Evolutionary conservation across 2,888 invertebrate species (phyloP).

Genomic region (Kryphioiulus occultus): DNA sequence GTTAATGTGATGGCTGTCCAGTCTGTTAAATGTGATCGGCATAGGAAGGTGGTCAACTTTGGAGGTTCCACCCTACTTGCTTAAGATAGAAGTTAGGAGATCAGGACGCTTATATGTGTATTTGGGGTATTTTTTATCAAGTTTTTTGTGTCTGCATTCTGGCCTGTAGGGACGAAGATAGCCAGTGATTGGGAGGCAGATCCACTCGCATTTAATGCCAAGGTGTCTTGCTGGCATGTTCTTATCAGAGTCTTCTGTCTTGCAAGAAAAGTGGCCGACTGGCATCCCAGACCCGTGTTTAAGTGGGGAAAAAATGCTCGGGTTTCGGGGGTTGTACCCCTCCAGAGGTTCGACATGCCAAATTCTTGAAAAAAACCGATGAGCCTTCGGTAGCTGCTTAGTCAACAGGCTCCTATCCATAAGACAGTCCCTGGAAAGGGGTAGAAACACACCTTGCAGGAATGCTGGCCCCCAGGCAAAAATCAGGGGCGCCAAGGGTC

Average conservation of each 20-base stretch:
- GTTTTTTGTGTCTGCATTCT: background rate
- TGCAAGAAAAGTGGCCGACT: background rate
- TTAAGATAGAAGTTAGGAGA: too few species aligned
- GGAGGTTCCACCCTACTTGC: too few species aligned
- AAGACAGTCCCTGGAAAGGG: background rate
- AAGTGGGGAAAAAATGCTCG: background rate
- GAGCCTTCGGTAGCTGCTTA: background rate
- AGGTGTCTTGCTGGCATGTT: background rate
- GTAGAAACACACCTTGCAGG: conserved; percentile 8
- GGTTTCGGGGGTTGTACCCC: background rate
- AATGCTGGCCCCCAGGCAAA: background rate
- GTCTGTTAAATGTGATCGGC: too few species aligned
- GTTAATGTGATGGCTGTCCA: too few species aligned
- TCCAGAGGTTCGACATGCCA: background rate
- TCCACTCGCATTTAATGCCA: background rate
- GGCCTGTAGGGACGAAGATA: background rate
- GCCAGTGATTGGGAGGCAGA: background rate
- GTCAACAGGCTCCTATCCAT: background rate
- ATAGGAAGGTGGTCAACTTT: too few species aligned
- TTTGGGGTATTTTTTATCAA: background rate
- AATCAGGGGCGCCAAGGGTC: background rate
- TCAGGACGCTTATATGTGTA: background rate
- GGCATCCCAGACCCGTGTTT: background rate
- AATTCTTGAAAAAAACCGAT: background rate
- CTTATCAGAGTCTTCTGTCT: conserved; percentile 6